Evolutionary conservation across 2,888 invertebrate genomes (phyloP), one percentile per base, ranked within the genome.

Genomic region (Holacanthella duospinosa): DNA sequence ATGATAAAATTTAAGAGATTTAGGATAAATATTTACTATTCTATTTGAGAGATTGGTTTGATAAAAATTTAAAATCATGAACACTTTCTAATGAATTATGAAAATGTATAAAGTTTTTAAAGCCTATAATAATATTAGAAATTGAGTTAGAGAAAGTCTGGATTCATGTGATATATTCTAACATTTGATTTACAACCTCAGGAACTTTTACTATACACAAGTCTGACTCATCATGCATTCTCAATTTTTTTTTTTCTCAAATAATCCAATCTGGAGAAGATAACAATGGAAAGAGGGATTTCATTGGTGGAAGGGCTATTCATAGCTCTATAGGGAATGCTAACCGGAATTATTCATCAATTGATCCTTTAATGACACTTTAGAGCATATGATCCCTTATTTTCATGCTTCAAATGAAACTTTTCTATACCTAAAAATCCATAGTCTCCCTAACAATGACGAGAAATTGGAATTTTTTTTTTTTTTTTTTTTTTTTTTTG

Each of bases 211-310:
- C 48, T 36, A 16, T 36, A 36, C 36, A 36, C 36, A 12, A 36
- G 36, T 21, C 48, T 48, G 48, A 48, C 19, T 48, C 48, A n/a
- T n/a, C n/a, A 48, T 48, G 48, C 48, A 48, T 48, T 48, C n/a
- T 48, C 48, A 21, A 48, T 48, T 48, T 48, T 48, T 21, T 48
- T 16, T n/a, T n/a, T 16, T 36, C 36, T 21, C 48, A 48, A 48
- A 48, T 21, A 48, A 48, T 48, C 48, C 48, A 48, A 48, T 48
- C 48, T 48, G 48, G 21, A 21, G 21, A 21, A 48, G 48, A 48
- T 48, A 21, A 48, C 21, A 48, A 48, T 21, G 12, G 19, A 21
- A 21, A 16, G 36, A 36, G 36, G 9, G 36, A 36, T n/a, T n/a
- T n/a, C n/a, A n/a, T n/a, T n/a, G n/a, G n/a, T n/a, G n/a, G n/a